phyloP scores from a whole-genome alignment of 2,113 vertebrate species.

The Pollachius pollachius region DNA sequence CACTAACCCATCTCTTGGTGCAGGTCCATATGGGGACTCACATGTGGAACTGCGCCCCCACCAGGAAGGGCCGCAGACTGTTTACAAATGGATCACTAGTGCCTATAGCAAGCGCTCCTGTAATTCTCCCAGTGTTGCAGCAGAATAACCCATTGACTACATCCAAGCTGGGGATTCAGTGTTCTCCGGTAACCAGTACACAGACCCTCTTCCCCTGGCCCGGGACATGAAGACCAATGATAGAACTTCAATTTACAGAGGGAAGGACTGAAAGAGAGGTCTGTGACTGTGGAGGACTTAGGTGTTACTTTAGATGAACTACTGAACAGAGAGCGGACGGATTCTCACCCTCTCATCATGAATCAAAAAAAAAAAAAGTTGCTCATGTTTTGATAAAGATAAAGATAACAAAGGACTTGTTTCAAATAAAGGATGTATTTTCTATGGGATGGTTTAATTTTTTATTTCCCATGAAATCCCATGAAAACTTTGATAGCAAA shows the following conservation, averaged over 20 bases:
- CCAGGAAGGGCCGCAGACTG: constrained; percentile 80
- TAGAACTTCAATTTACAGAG: constrained; percentile 84
- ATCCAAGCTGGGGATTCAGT: constrained; percentile 78
- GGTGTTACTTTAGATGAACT: constrained; percentile 81
- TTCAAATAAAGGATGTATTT: too few relatives aligned
- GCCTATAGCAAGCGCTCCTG: constrained; percentile 80
- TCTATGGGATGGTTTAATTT: too few relatives aligned
- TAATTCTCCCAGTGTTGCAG: constrained; percentile 85
- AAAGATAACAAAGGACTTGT: too few relatives aligned
- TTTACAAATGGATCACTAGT: constrained; percentile 82
- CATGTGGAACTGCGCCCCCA: constrained; percentile 86
- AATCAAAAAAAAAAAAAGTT: too few relatives aligned
- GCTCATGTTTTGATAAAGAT: too few relatives aligned
- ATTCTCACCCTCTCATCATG: constrained; percentile 42
- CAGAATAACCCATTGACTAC: constrained; percentile 78
- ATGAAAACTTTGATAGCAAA: too few relatives aligned
- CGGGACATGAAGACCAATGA: constrained; percentile 85
- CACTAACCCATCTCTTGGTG: neutral
- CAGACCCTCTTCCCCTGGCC: constrained; percentile 80
- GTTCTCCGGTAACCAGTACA: constrained; percentile 83
- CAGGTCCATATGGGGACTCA: constrained; percentile 91
- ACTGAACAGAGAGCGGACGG: constrained; percentile 76
- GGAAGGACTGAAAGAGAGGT: constrained; percentile 78
- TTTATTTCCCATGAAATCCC: too few relatives aligned
- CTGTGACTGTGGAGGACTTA: constrained; percentile 75